Evolutionary conservation across 2,797 vertebrate species (phyloP).

Genomic region (Ficedula albicollis): DNA sequence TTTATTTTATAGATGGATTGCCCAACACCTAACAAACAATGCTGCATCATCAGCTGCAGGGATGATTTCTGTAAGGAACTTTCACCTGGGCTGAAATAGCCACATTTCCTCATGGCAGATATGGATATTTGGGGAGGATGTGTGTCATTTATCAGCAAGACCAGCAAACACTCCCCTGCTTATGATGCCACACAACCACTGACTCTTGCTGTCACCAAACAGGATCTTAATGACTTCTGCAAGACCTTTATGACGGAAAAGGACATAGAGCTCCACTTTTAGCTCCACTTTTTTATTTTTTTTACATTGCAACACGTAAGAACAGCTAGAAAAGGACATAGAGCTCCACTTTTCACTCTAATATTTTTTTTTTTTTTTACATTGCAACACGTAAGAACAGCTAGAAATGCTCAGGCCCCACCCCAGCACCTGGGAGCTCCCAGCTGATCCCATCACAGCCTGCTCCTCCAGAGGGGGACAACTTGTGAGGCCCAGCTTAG

Average conservation of each 20-base stretch:
- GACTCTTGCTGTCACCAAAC: not conserved
- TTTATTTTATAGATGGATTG: not conserved
- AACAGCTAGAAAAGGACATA: not conserved
- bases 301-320: not conserved
- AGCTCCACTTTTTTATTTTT: not conserved
- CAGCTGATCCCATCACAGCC: not conserved
- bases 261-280: not conserved
- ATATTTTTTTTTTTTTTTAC: not conserved
- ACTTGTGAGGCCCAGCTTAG: not conserved
- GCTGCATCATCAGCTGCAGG: not conserved
- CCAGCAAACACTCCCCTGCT: not conserved
- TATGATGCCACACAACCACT: not conserved
- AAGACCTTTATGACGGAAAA: not conserved
- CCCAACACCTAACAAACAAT: not conserved
- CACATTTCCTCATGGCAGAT: not conserved
- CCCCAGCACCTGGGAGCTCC: not conserved
- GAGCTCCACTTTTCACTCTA: not conserved
- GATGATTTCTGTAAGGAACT: not conserved
- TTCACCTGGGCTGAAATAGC: not conserved
- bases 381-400: not conserved
- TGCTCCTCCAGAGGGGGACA: not conserved
- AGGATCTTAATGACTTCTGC: not conserved
- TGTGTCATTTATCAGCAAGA: not conserved
- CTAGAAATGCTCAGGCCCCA: not conserved
- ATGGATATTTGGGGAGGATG: not conserved